A percentile compares a stretch with the other conserved stretches of the same genome.
These are phyloP conservation scores for Drosophila obscura DNA, from an alignment of 1,140 invertebrate genomes.

Conservation along the genomic window DNA sequence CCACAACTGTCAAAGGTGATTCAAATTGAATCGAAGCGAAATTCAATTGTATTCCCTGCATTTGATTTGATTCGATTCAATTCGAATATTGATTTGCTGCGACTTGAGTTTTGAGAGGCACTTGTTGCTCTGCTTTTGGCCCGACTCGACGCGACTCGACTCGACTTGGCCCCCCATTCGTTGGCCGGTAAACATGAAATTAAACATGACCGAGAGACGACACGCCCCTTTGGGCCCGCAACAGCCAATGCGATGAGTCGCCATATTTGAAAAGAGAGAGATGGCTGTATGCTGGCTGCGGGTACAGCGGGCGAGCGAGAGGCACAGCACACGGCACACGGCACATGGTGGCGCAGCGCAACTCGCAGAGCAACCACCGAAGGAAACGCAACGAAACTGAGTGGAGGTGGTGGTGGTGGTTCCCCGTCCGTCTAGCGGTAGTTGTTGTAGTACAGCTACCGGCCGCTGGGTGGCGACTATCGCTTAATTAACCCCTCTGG, in stretches of 20 bases:
- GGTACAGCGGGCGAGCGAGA: constrained; percentile 4
- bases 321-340: constrained; percentile 3
- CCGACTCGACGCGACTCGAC: constrained; percentile 32
- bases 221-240: constrained; percentile 29
- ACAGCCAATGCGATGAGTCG: constrained; percentile 61
- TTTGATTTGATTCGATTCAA: constrained; percentile 48
- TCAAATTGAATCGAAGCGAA: constrained; percentile 56
- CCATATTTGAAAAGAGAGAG: constrained; percentile 78
- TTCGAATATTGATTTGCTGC: constrained; percentile 35
- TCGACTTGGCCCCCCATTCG: constrained; percentile 20
- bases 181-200: constrained; percentile 4
- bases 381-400: constrained; percentile 33
- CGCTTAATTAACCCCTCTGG: constrained; percentile 19
- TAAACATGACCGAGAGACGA: neutral
- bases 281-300: constrained; percentile 19
- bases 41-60: constrained; percentile 20
- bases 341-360: constrained; percentile 24
- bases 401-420: constrained; percentile 20
- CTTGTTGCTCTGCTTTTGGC: constrained; percentile 66
- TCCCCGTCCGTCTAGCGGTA: constrained; percentile 21
- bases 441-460: constrained; percentile 47
- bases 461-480: constrained; percentile 58
- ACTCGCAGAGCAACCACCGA: constrained; percentile 52
- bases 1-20: constrained; percentile 50
- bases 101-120: constrained; percentile 30